These are phyloP conservation scores for Ganaspis sp. DNA, from an alignment of 1,140 invertebrate genomes.

Conservation along the genomic window DNA sequence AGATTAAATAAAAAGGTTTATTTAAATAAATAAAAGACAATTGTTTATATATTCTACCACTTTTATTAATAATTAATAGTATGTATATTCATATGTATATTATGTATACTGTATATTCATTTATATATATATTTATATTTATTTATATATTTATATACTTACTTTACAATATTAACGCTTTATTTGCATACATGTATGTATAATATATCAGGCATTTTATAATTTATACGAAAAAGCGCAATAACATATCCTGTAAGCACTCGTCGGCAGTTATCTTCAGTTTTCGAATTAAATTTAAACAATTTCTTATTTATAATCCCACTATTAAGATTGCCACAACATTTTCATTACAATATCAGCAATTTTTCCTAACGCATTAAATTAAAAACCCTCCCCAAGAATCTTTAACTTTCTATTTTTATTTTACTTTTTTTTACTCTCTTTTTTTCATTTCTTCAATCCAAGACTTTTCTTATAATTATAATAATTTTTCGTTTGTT, in stretches of 20 bases:
- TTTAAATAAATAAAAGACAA: constrained; percentile 35
- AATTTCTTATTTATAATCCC: not conserved
- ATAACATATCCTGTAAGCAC: constrained; percentile 60
- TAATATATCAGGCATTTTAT: constrained; percentile 61
- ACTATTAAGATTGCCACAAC: constrained; percentile 5
- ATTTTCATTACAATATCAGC: not conserved
- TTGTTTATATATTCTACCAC: constrained; percentile 32
- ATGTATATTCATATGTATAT: constrained; percentile 61
- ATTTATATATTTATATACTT: constrained; percentile 57
- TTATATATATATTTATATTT: constrained; percentile 60
- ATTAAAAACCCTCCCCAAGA: not conserved
- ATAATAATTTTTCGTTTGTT: too few species aligned
- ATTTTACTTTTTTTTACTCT: not conserved
- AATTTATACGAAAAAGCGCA: constrained; percentile 68
- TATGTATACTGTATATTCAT: constrained; percentile 59
- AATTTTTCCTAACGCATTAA: constrained; percentile 2
- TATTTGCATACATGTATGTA: constrained; percentile 61
- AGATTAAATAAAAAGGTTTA: too few species aligned
- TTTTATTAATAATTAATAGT: constrained; percentile 68
- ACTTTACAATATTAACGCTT: constrained; percentile 61
- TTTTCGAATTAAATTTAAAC: constrained; percentile 6
- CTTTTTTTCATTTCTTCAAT: not conserved
- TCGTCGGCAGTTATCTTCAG: constrained; percentile 11
- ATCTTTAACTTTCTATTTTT: not conserved
- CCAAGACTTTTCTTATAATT: not conserved